Evolutionary conservation across 1,140 invertebrate genomes (phyloP), one percentile per base, ranked within the genome.

Genomic region (Scaptomyza hsui): DNA sequence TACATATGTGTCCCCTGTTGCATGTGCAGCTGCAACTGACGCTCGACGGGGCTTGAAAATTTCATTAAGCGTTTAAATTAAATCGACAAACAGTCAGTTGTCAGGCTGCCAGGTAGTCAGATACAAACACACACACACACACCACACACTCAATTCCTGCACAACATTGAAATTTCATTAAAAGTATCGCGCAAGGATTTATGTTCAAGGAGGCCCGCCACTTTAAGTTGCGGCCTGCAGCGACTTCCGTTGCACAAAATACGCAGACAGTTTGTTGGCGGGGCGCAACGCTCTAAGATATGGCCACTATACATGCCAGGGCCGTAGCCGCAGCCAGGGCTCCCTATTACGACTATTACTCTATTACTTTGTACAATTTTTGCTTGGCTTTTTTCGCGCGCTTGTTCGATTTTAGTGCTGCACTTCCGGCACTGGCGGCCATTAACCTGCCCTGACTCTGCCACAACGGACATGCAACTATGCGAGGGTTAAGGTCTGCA

Each of bases 131-230:
- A 45, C 16, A 37, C 57, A 35, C 49, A 45, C 18, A n/a, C 9
- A 16, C 10, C 12, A 41, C 10, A n/a, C n/a, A n/a, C n/a, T n/a
- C n/a, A n/a, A 41, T 19, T 41, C 26, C 60, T 41, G 44, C 57
- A 63, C 63, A 83, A 86, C 81, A 86, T 86, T 86, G 81, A 86
- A 86, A 86, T 86, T 86, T 86, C 81, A 86, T 86, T 86, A 86
- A 86, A 88, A 88, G 81, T 78, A 86, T 77, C 81, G 80, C 56
- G 39, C 42, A 21, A 81, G 69, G 65, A 86, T 86, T 86, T 86
- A 86, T 86, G 82, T 68, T 56, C 59, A 64, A 64, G 69, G 69
- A 62, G 71, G 24, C 26, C 26, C 7, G 26, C 26, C 75, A 70
- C 81, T 85, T 85, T 86, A 86, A 80, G 80, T 74, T 74, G 81